A percentile compares a stretch with the other conserved stretches of the same genome.
phyloP scores from a whole-genome alignment of 2,888 invertebrate genomes.

The Belgica antarctica region DNA sequence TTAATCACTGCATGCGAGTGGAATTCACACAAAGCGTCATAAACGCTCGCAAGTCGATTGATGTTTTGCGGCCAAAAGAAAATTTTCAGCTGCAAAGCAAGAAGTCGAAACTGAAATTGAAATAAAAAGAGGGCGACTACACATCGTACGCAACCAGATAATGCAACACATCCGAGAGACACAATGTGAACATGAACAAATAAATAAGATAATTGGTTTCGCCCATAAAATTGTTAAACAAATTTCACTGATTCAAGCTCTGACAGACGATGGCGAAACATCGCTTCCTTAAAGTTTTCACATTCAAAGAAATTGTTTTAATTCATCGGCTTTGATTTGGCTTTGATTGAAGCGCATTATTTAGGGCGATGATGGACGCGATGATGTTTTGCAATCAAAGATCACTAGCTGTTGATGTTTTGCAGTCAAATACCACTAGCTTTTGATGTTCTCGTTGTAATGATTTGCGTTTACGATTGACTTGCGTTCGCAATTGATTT shows the following conservation, averaged over 20 bases:
- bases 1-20: not conserved
- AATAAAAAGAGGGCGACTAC: not conserved
- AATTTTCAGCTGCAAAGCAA: too few relatives aligned
- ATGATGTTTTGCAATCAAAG: too few relatives aligned
- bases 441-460: too few relatives aligned
- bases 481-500: too few relatives aligned
- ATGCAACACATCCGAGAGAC: constrained; percentile 20
- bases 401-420: too few relatives aligned
- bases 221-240: constrained; percentile 30
- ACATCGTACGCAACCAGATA: constrained; percentile 14
- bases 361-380: too few relatives aligned
- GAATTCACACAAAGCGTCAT: constrained; percentile 15
- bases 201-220: constrained; percentile 40
- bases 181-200: constrained; percentile 27
- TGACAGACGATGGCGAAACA: not conserved
- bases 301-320: not conserved
- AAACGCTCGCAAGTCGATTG: not conserved
- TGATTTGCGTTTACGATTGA: too few relatives aligned
- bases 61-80: constrained; percentile 4
- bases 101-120: too few relatives aligned
- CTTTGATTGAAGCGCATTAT: not conserved
- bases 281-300: not conserved
- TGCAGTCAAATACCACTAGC: too few relatives aligned
- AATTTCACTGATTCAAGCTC: constrained; percentile 13
- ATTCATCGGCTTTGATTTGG: not conserved